phyloP scores from a whole-genome alignment of 2,888 invertebrate species.

The Prosapia bicincta region DNA sequence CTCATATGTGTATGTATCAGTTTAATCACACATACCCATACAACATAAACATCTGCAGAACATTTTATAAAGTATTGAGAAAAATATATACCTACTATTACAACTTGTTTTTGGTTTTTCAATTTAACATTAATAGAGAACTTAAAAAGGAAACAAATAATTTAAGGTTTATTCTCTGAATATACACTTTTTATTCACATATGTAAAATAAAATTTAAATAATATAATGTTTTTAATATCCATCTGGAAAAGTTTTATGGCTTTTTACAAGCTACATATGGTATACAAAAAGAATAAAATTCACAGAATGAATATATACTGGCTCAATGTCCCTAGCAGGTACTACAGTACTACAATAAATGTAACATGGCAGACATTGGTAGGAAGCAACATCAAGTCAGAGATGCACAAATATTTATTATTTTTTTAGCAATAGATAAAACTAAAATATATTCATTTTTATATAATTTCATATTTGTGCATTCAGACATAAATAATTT shows the following conservation, averaged over 20 bases:
- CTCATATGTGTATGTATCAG: no score
- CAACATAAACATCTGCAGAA: no score
- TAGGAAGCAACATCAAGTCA: not conserved
- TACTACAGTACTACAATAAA: not conserved
- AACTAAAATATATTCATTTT: no score
- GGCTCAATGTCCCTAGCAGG: not conserved
- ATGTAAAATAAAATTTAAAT: not conserved
- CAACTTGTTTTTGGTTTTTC: no score
- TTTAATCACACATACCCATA: no score
- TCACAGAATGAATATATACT: not conserved
- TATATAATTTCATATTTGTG: not conserved
- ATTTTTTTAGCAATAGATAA: no score
- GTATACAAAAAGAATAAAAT: not conserved
- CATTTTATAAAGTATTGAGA: no score
- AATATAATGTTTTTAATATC: not conserved
- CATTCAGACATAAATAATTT: not conserved
- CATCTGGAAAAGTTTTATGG: not conserved
- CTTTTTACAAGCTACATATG: not conserved
- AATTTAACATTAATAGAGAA: no score
- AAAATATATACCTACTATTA: no score
- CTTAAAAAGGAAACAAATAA: no score
- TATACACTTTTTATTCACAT: not conserved
- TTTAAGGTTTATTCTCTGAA: no score
- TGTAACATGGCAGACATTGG: not conserved
- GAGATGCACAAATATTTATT: not conserved